Base-by-base conservation (phyloP, 2,797 vertebrate genomes). In the Nannoperca australis region DNA sequence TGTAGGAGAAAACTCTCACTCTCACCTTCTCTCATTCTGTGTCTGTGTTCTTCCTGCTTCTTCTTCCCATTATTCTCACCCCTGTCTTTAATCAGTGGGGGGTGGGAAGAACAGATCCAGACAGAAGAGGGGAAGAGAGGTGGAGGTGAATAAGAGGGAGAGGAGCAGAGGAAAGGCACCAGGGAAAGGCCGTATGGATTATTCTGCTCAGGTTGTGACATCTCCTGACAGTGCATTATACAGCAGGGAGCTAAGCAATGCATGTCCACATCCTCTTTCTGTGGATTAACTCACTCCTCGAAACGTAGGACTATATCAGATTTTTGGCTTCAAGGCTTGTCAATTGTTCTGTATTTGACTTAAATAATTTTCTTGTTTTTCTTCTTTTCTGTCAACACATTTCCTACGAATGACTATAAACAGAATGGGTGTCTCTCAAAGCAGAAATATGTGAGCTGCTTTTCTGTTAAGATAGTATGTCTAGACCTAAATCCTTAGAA, bases 211-310 rank as follows among this genome's bases (percentile, higher is more conserved):
- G 88, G 83, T 92, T 88, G 87, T 85, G 88, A 88, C 87, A 90
- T 85, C 86, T 74, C 86, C 83, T 92, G 85, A 93, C 84, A 81
- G 88, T 73, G 79, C 79, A 85, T 84, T 87, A 88, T 83, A 83
- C 83, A 86, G 61, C 56, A 74, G 76, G 74, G 86, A 83, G 76
- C 74, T 64, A 55, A 85, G 82, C 73, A 79, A 80, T 78, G 50
- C 59, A 84, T 66, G 74, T 83, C 79, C 73, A 76, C 61, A 74
- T 67, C 47, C 78, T 86, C 64, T 82, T 81, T 82, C 83, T 71
- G 51, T 73, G 55, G 78, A 88, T 78, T 71, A 81, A 79, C 65
- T 82, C 69, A 71, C 69, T 79, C 70, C 44, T 71, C 56, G 65
- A 61, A 71, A 78, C 13, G 13, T 2, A 12, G 42, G n/a, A 69